Evolutionary conservation across 1,140 invertebrate species (phyloP).

Genomic region (Pogonomyrmex californicus): DNA sequence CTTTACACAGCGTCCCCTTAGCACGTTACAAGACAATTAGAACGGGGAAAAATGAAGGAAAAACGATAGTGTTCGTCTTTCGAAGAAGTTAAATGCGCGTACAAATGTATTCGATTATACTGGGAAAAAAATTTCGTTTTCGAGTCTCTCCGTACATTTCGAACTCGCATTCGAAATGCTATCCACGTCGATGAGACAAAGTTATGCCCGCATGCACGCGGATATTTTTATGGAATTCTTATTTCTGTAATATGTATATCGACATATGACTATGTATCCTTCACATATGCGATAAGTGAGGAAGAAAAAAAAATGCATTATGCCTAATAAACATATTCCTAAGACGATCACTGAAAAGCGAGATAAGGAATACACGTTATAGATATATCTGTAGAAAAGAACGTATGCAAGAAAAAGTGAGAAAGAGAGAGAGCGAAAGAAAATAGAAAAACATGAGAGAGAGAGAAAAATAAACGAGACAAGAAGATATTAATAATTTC

Average conservation of each 20-base stretch:
- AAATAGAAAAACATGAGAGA: conserved; percentile 39
- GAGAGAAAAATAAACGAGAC: conserved; percentile 36
- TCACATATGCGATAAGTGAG: conserved; percentile 23
- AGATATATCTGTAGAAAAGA: conserved; percentile 62
- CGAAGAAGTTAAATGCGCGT: conserved; percentile 55
- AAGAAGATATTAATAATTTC: conserved; percentile 49
- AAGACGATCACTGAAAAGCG: conserved; percentile 69
- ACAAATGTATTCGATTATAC: conserved; percentile 49
- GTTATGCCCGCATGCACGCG: neutral
- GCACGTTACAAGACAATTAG: conserved; percentile 39
- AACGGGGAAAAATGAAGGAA: neutral
- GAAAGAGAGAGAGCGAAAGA: conserved; percentile 57
- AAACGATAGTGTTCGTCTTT: conserved; percentile 43
- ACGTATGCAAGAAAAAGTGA: conserved; percentile 53
- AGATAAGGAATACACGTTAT: conserved; percentile 62
- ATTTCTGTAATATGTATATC: conserved; percentile 46
- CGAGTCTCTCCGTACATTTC: conserved; percentile 74
- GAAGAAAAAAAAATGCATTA: conserved; percentile 64
- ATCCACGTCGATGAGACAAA: conserved; percentile 60
- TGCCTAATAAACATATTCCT: conserved; percentile 74
- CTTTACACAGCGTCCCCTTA: conserved; percentile 62
- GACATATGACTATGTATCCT: conserved; percentile 29
- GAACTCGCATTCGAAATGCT: conserved; percentile 55
- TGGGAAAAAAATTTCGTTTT: neutral
- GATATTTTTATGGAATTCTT: conserved; percentile 37